Base-by-base conservation (phyloP, 2,113 vertebrate species). In the Anser brachyrhynchus region DNA sequence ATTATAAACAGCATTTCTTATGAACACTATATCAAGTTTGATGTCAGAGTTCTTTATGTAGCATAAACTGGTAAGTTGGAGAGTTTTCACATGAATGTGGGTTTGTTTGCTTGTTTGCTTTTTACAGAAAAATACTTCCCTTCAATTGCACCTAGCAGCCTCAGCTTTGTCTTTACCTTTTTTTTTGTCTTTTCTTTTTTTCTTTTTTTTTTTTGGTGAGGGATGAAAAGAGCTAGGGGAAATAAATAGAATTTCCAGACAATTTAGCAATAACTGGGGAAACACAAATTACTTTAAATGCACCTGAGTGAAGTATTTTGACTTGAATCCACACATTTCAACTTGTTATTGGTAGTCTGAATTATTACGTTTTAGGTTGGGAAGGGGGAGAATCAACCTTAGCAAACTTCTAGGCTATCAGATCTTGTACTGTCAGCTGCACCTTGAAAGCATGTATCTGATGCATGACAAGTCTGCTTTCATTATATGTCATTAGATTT, bases 111-210 rank as follows among this genome's bases (percentile, higher is more conserved):
- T 74, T 82, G 46, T 62, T 72, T 88, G 20, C 55, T 74, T 86
- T 83, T 67, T 74, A 44, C 66, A n/a, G 25, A 82, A 43, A 67
- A 82, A 76, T 39, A 55, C 20, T 51, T 62, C 18, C 39, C 22
- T 58, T 67, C 91, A 58, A 88, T n/a, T 81, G 44, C 37, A 62
- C 58, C 58, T 16, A 39, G 35, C 22, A 70, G 26, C 58, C 61
- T 65, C 22, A 69, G 26, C 58, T 62, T 61, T 79, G 54, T 49
- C 58, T 75, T 75, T 61, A 71, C 44, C 10, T 57, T 71, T 19
- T 0, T 1, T 14, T 21, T 73, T 49, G 35, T 35, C 35, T 14
- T 21, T 73, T 49, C 10, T 57, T 71, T 19, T 0, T 1, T 14
- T 21, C 70, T 49, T 70, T 44, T 51, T 57, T 74, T 19, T 1